Base-by-base conservation (phyloP, 1,140 invertebrate genomes). In the Drosophila pectinifera region DNA sequence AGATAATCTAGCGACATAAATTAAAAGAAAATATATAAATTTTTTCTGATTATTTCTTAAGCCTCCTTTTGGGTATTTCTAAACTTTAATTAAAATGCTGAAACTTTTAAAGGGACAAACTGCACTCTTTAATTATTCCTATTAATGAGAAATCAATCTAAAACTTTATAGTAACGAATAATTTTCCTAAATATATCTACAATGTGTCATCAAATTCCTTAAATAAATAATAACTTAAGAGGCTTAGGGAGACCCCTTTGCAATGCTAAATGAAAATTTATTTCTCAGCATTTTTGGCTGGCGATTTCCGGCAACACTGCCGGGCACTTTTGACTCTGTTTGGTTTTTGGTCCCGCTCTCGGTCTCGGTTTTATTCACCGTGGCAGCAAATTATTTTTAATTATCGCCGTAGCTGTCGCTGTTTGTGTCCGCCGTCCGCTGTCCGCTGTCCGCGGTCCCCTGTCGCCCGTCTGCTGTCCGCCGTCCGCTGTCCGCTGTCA, bases 341-440 rank as follows among this genome's bases (percentile, higher is more conserved):
- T 39, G 58, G 41, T 45, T 73, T 73, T 53, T 55, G 68, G 72
- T 68, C 57, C 53, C 68, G 46, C 34, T 57, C 41, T 62, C 42
- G 80, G 43, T 55, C 56, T 58, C 61, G 49, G 73, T 75, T 73
- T 75, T 74, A 74, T 64, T 68, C 64, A 51, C 49, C 62, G 51
- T 59, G 73, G 62, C 62, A 54, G 74, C 74, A 77, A 86, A 86
- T 86, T 86, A 86, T 86, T 86, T 86, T 86, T 86, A 85, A 85
- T 85, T 85, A 85, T 85, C 82, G 74, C 49, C 72, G 64, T 78
- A 51, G 78, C 81, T 85, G 81, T 72, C 75, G 75, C 58, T 45
- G 46, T 51, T 53, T 31, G 64, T 84, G 77, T 84, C 75, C 78
- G n/a, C 51, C 83, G 63, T 43, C 38, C 55, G 16, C 26, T 41